Conservation (phyloP, 2,113 vertebrate genomes). For the Cryptotis parvus region DNA sequence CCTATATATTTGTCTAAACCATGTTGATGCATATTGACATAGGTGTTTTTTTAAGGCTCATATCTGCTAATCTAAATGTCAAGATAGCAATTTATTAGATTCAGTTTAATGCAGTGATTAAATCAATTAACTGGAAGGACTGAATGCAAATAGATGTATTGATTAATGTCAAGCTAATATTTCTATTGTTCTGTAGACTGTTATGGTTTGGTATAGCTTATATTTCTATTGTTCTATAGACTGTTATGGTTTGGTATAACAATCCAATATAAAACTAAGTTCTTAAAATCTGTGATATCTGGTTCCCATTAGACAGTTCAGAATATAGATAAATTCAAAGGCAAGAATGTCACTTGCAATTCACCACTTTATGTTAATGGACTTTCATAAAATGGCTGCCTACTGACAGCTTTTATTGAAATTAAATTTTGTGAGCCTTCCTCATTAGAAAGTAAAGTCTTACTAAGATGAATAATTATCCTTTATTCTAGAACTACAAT, state of each 20-base stretch:
- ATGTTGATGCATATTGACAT: background rate
- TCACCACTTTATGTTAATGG: slow-evolving; percentile 16
- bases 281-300: background rate
- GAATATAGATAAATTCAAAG: background rate
- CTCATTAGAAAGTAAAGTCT: slow-evolving; percentile 22
- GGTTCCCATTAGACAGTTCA: background rate
- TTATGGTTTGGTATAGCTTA: slow-evolving; percentile 1
- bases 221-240: background rate
- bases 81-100: slow-evolving; percentile 1
- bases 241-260: background rate
- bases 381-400: background rate
- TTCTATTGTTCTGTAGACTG: background rate
- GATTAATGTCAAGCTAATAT: slow-evolving; percentile 9
- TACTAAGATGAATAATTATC: slow-evolving; percentile 32
- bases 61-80: background rate
- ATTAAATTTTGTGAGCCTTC: slow-evolving; percentile 18
- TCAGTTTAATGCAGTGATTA: background rate
- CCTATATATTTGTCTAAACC: background rate
- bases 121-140: slow-evolving; percentile 35
- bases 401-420: background rate
- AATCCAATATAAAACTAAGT: background rate
- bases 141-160: background rate
- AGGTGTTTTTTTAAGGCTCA: background rate
- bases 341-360: background rate
- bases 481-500: background rate